Conservation (phyloP, 2,113 vertebrate species). For the Pollimyrus isidori region DNA sequence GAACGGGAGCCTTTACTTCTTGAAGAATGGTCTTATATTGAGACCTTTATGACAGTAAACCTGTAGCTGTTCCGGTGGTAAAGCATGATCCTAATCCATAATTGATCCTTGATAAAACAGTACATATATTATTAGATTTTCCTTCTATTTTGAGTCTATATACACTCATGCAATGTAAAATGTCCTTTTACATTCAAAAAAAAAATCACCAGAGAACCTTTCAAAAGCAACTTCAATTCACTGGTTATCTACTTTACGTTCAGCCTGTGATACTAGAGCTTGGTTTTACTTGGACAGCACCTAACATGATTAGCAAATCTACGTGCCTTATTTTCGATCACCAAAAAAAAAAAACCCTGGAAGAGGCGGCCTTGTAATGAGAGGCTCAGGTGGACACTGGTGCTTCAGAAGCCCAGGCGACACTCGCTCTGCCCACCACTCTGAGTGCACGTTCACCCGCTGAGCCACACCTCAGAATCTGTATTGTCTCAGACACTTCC, state of each 20-base stretch:
- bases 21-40: neutral
- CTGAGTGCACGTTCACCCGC: neutral
- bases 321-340: neutral
- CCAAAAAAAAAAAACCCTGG: neutral
- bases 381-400: neutral
- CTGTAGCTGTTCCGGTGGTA: neutral
- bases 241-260: neutral
- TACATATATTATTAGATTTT: neutral
- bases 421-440: neutral
- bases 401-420: neutral
- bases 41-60: neutral
- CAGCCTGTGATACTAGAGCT: neutral
- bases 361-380: neutral
- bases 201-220: neutral
- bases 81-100: neutral
- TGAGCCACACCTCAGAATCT: slow-evolving; percentile 45
- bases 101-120: neutral
- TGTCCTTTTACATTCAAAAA: neutral
- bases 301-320: neutral
- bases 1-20: neutral
- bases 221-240: neutral
- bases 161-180: neutral
- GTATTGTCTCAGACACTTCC: slow-evolving; percentile 63
- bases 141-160: neutral
- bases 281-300: neutral